Evolutionary conservation across 2,888 invertebrate genomes (phyloP).

Genomic region (Phymatocera aterrima): DNA sequence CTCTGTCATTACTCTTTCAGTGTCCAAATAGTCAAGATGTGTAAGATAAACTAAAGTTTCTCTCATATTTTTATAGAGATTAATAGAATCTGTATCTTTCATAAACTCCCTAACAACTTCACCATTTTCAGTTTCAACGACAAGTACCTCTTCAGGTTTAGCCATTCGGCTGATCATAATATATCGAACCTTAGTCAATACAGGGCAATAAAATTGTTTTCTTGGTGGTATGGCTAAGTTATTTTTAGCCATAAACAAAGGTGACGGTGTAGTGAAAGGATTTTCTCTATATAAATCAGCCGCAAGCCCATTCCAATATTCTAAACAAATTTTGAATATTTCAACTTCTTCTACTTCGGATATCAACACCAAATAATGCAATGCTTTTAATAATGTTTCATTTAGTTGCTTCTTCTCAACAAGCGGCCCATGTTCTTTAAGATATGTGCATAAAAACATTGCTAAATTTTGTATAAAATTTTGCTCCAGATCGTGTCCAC

Average conservation of each 20-base stretch:
- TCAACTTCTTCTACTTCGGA: slow-evolving; percentile 99
- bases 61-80: slow-evolving; percentile 99
- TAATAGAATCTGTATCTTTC: slow-evolving; percentile 99
- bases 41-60: slow-evolving; percentile 98
- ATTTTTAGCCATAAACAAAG: slow-evolving; percentile 69
- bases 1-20: slow-evolving; percentile 99
- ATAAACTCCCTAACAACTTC: slow-evolving; percentile 99
- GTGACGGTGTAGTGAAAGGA: slow-evolving; percentile 80
- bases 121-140: slow-evolving; percentile 99
- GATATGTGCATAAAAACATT: slow-evolving; percentile 96
- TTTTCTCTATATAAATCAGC: slow-evolving; percentile 94
- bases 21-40: slow-evolving; percentile 98
- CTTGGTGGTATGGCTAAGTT: slow-evolving; percentile 76
- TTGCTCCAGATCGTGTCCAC: slow-evolving; percentile 97
- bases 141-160: slow-evolving; percentile 99
- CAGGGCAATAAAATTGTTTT: slow-evolving; percentile 86
- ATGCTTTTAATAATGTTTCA: slow-evolving; percentile 87
- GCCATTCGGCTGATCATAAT: slow-evolving; percentile 99
- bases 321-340: slow-evolving; percentile 99
- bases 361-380: slow-evolving; percentile 92
- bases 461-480: slow-evolving; percentile 99
- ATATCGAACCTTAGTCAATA: slow-evolving; percentile 91
- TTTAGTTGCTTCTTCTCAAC: slow-evolving; percentile 89
- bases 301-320: slow-evolving; percentile 98
- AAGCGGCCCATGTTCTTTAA: slow-evolving; percentile 96